Evolutionary conservation across 2,113 vertebrate species (phyloP), one percentile per base, ranked within the genome.

Genomic region (Corythornis madagascariensis): DNA sequence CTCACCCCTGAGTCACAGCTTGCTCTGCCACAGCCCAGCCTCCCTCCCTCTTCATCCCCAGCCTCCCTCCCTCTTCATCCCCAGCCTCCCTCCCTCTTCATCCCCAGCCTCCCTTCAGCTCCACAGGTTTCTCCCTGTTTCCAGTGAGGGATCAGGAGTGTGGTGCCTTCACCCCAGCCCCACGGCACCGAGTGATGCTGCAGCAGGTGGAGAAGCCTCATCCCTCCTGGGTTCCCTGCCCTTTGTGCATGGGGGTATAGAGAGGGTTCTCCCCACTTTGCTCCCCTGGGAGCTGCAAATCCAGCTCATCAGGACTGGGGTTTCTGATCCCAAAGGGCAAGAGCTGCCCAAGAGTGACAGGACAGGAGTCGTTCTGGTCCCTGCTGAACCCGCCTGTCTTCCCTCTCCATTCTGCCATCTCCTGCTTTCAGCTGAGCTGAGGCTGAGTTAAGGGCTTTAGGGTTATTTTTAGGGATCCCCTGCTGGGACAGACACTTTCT

Each of bases 101-200:
- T 47, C 72, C 72, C 65, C 60, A 35, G 38, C 67, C 53, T 61
- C 25, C 40, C 28, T 22, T 66, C 78, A 31, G 42, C 56, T 40
- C 43, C 1, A 2, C 2, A 0, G 6, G 9, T 1, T 40, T n/a
- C 24, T 11, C 45, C 66, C 66, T 18, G 5, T 50, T 35, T 45
- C 31, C 7, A 1, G 10, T 1, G 3, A 26, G 57, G 52, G 19
- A 21, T 8, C 0, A 2, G 20, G 26, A 57, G 5, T 2, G 0
- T 1, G 1, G 17, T 8, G 33, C 71, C 35, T 42, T 65, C 1
- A 0, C 13, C 38, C 70, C 28, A 3, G 14, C 16, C 7, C 33
- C 11, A 2, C 4, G 2, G 45, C 25, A 31, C 40, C 42, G 0
- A 0, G 38, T 0, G 8, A 13, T 7, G 61, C 79, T 57, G 29